Conservation (phyloP, 2,113 vertebrate genomes). For the Passer montanus region DNA sequence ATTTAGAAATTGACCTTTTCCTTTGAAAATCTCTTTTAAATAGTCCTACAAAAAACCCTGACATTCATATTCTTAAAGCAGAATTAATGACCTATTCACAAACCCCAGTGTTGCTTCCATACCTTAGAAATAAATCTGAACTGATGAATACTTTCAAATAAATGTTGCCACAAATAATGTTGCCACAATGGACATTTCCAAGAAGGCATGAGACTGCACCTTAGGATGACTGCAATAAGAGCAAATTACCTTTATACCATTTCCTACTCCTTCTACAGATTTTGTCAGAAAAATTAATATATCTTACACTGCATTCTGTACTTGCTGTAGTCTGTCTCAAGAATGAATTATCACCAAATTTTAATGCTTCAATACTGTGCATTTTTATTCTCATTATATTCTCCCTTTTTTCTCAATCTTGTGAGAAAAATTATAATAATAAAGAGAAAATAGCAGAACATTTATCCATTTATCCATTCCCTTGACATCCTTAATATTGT, state of each 20-base stretch:
- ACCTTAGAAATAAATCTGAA: constrained; percentile 4
- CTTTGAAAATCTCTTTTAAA: neutral
- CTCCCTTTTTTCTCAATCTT: constrained; percentile 57
- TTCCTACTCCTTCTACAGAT: constrained; percentile 43
- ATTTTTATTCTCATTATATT: constrained; percentile 67
- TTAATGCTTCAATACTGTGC: constrained; percentile 48
- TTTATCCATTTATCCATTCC: constrained; percentile 68
- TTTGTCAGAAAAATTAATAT: constrained; percentile 47
- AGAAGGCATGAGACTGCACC: neutral
- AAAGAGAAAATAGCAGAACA: constrained; percentile 70
- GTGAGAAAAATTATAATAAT: constrained; percentile 70
- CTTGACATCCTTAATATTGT: constrained; percentile 65
- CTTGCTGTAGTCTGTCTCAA: constrained; percentile 49
- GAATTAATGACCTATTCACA: neutral
- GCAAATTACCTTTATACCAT: constrained; percentile 49
- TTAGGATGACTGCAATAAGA: neutral
- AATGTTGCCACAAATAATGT: neutral
- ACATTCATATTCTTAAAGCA: neutral
- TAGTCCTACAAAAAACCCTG: neutral
- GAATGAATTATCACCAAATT: constrained; percentile 65
- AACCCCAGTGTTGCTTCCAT: neutral
- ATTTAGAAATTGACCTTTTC: neutral
- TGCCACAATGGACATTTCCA: constrained; percentile 6
- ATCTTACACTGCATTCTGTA: constrained; percentile 21
- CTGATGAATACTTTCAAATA: neutral